Base-by-base conservation (phyloP, 2,797 vertebrate species). In the Tokudaia muenninki region DNA sequence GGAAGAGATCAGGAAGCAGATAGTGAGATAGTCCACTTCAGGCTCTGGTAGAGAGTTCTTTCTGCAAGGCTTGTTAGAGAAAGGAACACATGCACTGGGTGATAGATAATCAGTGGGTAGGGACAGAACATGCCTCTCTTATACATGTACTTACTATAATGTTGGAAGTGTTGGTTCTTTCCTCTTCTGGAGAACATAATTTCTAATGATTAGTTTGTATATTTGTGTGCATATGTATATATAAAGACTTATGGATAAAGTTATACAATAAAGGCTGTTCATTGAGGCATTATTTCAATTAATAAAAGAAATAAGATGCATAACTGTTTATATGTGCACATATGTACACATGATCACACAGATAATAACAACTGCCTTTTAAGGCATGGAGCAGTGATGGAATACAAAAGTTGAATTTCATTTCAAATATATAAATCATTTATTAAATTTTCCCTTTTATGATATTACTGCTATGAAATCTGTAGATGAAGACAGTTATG, bases 181-280 rank as follows among this genome's bases (percentile, higher is more conserved):
- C 0, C 10, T 55, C 44, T 84, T 57, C 31, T 80, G n/a, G 0
- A 90, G 22, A 86, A 0, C 13, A 1, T 96, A 16, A 70, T 86
- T 93, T 81, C 44, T 84, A 88, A 67, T 55, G 22, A 37, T n/a
- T 63, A 24, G 11, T n/a, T 12, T 75, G 10, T 70, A 37, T 87
- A 14, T n/a, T 24, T 41, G 0, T 19, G 0, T 21, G 1, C n/a
- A 10, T 61, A 13, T 34, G 16, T 31, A 57, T 17, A 4, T 50
- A 80, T 24, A 77, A 84, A 81, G 41, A 63, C 50, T 10, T 47
- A 57, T 44, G 10, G 83, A 86, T 61, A 61, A 91, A 81, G 1
- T 55, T 55, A 50, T 11, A 61, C 79, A 31, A 63, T 80, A 78
- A 70, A 83, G 22, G 13, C 41, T 72, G 19, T 26, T 59, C 11